These are phyloP conservation scores for Globodera ellingtonae DNA, from an alignment of 1,140 invertebrate species.

Conservation along the genomic window DNA sequence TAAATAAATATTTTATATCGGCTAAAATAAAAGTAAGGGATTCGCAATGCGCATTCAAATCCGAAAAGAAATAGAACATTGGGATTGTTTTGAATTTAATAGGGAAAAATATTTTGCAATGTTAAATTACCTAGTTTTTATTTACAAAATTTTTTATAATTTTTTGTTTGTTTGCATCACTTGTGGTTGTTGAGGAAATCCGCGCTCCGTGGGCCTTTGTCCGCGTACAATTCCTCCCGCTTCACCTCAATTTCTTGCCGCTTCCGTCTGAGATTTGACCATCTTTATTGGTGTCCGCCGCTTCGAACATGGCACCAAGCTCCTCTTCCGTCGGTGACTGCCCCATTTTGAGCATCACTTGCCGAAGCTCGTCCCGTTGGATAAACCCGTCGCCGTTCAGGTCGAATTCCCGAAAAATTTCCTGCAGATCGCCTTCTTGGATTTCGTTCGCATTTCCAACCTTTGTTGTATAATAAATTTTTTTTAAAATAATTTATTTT, in stretches of 20 bases:
- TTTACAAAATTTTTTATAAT: neutral
- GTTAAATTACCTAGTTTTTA: neutral
- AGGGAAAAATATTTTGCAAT: neutral
- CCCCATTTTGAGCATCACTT: conserved; percentile 65
- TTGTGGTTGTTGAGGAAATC: neutral
- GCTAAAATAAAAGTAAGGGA: no score
- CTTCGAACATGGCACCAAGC: conserved; percentile 55
- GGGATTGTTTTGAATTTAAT: neutral
- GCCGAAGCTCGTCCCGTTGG: conserved; percentile 60
- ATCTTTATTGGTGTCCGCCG: conserved; percentile 50
- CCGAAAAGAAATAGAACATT: neutral
- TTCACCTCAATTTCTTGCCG: neutral
- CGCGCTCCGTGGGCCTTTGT: neutral
- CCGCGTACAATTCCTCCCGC: neutral
- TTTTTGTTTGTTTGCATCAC: neutral
- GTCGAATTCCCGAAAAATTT: conserved; percentile 63
- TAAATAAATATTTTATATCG: no score
- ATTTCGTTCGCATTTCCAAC: conserved; percentile 54
- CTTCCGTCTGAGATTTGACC: conserved; percentile 45
- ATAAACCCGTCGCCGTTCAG: conserved; percentile 64
- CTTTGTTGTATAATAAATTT: neutral
- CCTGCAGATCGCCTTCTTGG: conserved; percentile 59
- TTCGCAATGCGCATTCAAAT: no score
- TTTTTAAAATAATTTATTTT: no score
- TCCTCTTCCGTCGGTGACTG: conserved; percentile 65